A percentile compares a stretch with the other conserved stretches of the same genome.
phyloP scores from a whole-genome alignment of 2,888 invertebrate species.

The Sarcophaga carnaria region DNA sequence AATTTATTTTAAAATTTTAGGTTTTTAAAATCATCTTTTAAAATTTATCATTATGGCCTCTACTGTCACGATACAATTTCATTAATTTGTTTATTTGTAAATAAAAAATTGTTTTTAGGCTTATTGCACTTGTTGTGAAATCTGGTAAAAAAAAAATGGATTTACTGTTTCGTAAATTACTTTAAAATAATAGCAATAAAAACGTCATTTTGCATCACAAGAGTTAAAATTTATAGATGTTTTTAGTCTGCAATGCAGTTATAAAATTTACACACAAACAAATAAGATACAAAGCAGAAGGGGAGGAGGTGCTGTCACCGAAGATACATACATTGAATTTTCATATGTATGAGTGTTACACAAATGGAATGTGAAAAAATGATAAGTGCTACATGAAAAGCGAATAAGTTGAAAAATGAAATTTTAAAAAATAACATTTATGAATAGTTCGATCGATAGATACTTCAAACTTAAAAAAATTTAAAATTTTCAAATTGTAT shows the following conservation, averaged over 20 bases:
- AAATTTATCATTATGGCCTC: neutral
- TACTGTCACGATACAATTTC: neutral
- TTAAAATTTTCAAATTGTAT: no score
- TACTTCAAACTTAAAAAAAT: no score
- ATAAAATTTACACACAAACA: conserved; percentile 16
- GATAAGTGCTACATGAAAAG: no score
- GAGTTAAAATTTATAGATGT: conserved; percentile 52
- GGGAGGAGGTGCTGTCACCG: neutral
- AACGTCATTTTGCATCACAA: conserved; percentile 50
- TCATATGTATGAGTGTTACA: neutral
- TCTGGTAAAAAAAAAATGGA: neutral
- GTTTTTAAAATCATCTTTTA: neutral
- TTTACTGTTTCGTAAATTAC: conserved; percentile 54
- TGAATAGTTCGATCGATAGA: no score
- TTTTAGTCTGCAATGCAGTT: conserved; percentile 57
- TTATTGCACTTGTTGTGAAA: conserved; percentile 4
- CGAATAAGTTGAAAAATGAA: no score
- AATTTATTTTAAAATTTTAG: neutral
- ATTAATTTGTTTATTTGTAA: neutral
- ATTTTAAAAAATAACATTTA: no score
- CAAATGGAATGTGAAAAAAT: neutral
- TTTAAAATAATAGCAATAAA: conserved; percentile 57
- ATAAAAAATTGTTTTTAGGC: conserved; percentile 9
- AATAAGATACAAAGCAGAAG: neutral
- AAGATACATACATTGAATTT: neutral